phyloP scores from a whole-genome alignment of 1,140 invertebrate genomes.

The Drosophila bocki region DNA sequence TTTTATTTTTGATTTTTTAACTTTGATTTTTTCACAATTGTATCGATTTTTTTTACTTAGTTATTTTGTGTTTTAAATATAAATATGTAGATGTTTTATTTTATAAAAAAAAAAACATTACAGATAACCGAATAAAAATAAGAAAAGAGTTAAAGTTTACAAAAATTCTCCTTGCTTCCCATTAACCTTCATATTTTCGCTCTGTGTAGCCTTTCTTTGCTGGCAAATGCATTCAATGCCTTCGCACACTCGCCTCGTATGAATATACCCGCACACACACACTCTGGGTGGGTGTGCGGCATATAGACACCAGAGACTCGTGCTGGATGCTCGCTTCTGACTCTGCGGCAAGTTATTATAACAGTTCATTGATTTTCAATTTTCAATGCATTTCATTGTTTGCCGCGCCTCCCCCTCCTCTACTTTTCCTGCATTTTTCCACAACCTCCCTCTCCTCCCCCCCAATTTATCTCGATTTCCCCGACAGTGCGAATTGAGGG shows the following conservation, averaged over 20 bases:
- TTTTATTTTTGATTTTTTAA: no score
- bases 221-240: conserved; percentile 43
- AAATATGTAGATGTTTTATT: no score
- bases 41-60: no score
- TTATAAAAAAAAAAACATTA: no score
- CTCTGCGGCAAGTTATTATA: conserved; percentile 81
- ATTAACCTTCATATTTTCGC: not conserved
- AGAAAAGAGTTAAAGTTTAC: accelerated
- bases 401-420: conserved; percentile 39
- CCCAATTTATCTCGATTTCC: conserved; percentile 1
- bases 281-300: not conserved
- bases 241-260: conserved; percentile 28
- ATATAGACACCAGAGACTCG: conserved; percentile 20
- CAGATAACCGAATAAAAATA: not conserved
- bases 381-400: conserved; percentile 82
- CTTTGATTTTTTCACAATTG: no score
- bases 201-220: conserved; percentile 48
- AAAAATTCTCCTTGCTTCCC: no score
- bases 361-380: conserved; percentile 83
- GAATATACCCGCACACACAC: conserved; percentile 28
- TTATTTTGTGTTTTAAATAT: no score
- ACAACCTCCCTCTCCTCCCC: not conserved
- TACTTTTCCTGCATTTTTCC: not conserved
- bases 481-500: conserved; percentile 4
- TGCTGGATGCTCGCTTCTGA: conserved; percentile 60